Conservation (phyloP, 2,113 vertebrate species). For the Galemys pyrenaicus region DNA sequence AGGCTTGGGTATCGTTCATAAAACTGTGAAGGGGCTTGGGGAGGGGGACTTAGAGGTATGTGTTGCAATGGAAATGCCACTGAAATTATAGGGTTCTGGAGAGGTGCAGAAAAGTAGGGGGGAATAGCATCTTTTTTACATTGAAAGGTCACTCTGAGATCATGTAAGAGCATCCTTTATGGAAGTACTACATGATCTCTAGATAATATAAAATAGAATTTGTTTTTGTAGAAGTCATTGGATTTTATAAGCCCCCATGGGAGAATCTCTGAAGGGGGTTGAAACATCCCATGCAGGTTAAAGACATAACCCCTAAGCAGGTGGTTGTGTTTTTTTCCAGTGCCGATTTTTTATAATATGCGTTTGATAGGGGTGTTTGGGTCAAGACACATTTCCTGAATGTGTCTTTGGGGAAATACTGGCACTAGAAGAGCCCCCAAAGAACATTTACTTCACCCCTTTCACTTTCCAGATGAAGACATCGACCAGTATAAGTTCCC, state of each 20-base stretch:
- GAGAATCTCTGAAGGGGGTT: not conserved
- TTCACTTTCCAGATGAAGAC: not conserved
- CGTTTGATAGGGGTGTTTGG: not conserved
- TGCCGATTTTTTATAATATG: not conserved
- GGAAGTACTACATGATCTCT: not conserved
- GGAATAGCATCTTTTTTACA: not conserved
- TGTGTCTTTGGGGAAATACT: not conserved
- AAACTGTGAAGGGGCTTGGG: not conserved
- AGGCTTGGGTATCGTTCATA: not conserved
- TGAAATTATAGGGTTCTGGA: not conserved
- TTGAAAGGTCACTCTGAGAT: not conserved
- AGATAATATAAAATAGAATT: not conserved
- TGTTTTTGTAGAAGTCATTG: not conserved
- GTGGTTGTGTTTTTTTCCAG: not conserved
- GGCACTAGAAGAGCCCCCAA: not conserved
- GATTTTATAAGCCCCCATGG: not conserved
- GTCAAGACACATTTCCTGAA: not conserved
- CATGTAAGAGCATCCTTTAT: not conserved
- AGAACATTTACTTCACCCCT: not conserved
- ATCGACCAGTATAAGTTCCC: fast-evolving
- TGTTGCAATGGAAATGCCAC: not conserved
- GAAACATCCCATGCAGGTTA: not conserved
- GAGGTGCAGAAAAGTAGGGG: not conserved
- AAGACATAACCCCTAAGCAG: not conserved
- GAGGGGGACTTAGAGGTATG: not conserved